Evolutionary conservation across 2,113 vertebrate genomes (phyloP), one percentile per base, ranked within the genome.

Genomic region (Hippocampus barbouri): DNA sequence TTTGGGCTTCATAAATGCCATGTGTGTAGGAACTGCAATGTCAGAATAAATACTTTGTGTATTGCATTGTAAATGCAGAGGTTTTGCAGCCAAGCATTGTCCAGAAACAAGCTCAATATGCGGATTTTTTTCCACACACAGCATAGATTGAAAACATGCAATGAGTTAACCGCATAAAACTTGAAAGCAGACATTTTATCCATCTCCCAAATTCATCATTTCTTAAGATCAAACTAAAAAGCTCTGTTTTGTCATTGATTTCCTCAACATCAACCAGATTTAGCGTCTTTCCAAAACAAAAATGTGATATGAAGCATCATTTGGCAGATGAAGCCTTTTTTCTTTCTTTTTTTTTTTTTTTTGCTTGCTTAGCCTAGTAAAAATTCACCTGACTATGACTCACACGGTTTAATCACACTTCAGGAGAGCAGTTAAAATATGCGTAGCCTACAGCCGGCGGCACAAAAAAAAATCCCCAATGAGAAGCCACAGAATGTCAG

Each of bases 81-180:
- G 71, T 85, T 86, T 79, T 74, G 83, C 61, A 77, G 54, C 45
- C 51, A 83, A n/a, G 68, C 34, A 72, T 61, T 74, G 78, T 79
- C 68, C 75, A 75, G 82, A 21, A 68, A 51, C 72, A 60, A 84
- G 61, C 73, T 92, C 67, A 83, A 89, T 87, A 91, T 81, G 81
- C 88, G 49, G 68, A 54, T 63, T 90, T 79, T 79, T 76, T 87
- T 84, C 90, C 85, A 81, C 84, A 92, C 80, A 83, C 25, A 87
- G 76, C 61, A 85, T 82, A 90, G 89, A 94, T 87, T 79, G 86
- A 88, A 92, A 91, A 87, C 89, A 93, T 88, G 88, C 80, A 62
- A 45, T 45, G 74, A 79, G 54, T 74, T 84, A 69, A 72, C 65
- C 68, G 68, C 72, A 89, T 83, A 66, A 62, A 59, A 80, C 75